Base-by-base conservation (phyloP, 2,113 vertebrate species). In the Amblyornis subalaris region DNA sequence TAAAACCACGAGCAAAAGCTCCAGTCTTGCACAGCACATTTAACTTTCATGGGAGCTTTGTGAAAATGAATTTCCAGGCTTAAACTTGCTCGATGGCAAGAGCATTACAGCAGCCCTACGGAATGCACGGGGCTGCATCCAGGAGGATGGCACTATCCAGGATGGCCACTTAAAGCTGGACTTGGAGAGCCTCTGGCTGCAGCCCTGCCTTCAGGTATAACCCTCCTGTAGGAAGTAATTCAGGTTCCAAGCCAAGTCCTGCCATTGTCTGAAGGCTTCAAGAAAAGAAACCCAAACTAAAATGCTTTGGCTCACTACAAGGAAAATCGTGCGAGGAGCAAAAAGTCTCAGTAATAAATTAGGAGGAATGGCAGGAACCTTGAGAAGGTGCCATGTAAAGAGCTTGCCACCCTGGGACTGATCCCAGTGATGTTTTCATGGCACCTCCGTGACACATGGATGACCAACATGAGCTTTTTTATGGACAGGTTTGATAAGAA, bases 111-210 rank as follows among this genome's bases (percentile, higher is more conserved):
- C 66, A 81, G 22, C 40, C 14, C n/a, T 3, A 26, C 1, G 60
- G 67, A 58, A 15, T 2, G 2, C 6, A 6, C 0, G 2, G 26
- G 66, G 38, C 85, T 53, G 42, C 8, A 1, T 19, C 53, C 61
- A n/a, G 17, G 3, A 50, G n/a, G 60, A 48, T 11, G 65, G 31
- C 75, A 50, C 71, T 0, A 61, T 31, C 62, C 8, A 33, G 79
- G 78, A 26, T 6, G 17, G 57, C 22, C 80, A 70, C 38, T 62
- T 18, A 19, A 57, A 61, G 33, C 26, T 15, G 58, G 60, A 24
- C 64, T 31, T 26, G 29, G 25, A 48, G 55, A 51, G 28, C 51
- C 55, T n/a, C 14, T 14, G 47, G 42, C 38, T 74, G 33, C 60
- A 77, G 42, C n/a, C 31, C 36, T 42, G 54, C 55, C 55, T 55